These are phyloP conservation scores for Strigamia crassipes DNA, from an alignment of 2,888 invertebrate species.

Conservation along the genomic window DNA sequence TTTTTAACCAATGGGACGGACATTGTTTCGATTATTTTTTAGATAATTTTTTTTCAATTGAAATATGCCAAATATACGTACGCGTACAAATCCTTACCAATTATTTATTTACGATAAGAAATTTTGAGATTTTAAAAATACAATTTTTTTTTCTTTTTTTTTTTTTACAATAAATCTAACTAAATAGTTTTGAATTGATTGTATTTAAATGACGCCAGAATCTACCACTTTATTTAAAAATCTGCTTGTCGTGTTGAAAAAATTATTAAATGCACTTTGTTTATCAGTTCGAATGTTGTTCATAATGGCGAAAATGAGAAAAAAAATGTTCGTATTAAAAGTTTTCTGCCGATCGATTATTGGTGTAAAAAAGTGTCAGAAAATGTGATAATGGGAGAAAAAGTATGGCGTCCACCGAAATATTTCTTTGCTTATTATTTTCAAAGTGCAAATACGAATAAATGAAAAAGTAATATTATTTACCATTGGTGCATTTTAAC, in stretches of 20 bases:
- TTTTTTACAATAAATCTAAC: no score
- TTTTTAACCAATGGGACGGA: no score
- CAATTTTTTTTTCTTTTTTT: neutral
- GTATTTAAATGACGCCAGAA: neutral
- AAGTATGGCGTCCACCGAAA: neutral
- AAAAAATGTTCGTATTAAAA: neutral
- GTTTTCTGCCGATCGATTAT: neutral
- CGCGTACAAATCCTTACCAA: no score
- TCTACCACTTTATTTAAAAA: neutral
- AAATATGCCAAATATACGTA: no score
- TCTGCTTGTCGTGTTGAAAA: neutral
- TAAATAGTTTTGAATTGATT: neutral
- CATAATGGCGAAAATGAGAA: neutral
- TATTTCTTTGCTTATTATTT: neutral
- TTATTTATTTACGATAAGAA: no score
- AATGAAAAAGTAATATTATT: neutral
- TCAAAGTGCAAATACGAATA: neutral
- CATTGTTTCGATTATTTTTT: no score
- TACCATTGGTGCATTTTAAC: neutral
- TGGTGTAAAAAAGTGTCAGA: constrained; percentile 17
- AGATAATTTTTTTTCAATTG: no score
- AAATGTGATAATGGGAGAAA: neutral
- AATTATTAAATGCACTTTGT: neutral
- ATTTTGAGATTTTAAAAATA: no score
- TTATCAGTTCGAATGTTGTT: neutral